phyloP scores from a whole-genome alignment of 2,113 vertebrate genomes.

The Aphyosemion australe region DNA sequence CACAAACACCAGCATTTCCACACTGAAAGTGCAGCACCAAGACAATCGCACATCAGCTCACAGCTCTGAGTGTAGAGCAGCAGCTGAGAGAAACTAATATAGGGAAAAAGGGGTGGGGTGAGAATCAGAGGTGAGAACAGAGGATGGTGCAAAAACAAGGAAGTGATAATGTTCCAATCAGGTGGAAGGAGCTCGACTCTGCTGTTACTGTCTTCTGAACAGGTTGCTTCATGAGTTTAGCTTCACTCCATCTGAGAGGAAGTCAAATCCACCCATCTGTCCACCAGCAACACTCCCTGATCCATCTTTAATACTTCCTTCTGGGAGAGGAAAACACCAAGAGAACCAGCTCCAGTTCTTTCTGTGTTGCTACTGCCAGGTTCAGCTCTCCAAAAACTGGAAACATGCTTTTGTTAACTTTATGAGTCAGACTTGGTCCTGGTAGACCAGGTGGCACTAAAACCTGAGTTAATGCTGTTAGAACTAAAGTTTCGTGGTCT shows the following conservation, averaged over 20 bases:
- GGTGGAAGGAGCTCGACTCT: slow-evolving; percentile 11
- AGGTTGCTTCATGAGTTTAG: slow-evolving; percentile 33
- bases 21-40: slow-evolving; percentile 9
- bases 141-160: slow-evolving; percentile 29
- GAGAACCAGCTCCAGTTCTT: slow-evolving; percentile 6
- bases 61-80: slow-evolving; percentile 20
- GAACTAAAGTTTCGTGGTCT: no score
- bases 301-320: slow-evolving; percentile 56
- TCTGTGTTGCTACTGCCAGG: slow-evolving; percentile 14
- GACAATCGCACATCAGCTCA: slow-evolving; percentile 20
- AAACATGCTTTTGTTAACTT: slow-evolving; percentile 35
- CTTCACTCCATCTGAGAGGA: slow-evolving; percentile 29
- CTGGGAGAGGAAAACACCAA: slow-evolving; percentile 57
- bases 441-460: background rate
- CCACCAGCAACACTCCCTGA: slow-evolving; percentile 51
- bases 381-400: slow-evolving; percentile 8
- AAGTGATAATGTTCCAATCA: slow-evolving; percentile 23
- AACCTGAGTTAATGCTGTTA: slow-evolving; percentile 3
- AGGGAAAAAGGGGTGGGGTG: slow-evolving; percentile 19
- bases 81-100: slow-evolving; percentile 36
- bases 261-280: slow-evolving; percentile 70
- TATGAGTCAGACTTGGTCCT: slow-evolving; percentile 9
- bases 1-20: background rate
- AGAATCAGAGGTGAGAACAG: slow-evolving; percentile 36
- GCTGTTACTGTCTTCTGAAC: slow-evolving; percentile 26